Base-by-base conservation (phyloP, 1,140 invertebrate species). In the Anastrepha obliqua region DNA sequence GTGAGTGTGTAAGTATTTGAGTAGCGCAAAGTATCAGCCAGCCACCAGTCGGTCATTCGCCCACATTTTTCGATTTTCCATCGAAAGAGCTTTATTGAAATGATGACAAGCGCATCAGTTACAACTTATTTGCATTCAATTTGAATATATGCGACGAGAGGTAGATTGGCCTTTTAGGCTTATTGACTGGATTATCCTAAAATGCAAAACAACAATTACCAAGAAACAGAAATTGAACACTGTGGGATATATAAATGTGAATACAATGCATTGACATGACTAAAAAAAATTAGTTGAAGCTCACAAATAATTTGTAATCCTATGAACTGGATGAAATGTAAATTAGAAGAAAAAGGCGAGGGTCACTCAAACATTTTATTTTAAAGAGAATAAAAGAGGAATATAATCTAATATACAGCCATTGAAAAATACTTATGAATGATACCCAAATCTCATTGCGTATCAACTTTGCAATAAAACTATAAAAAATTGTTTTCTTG, bases 41-140 rank as follows among this genome's bases (percentile, higher is more conserved):
- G 7, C 0, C 65, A 3, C 65, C 11, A 29, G 29, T 29, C 29
- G 65, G 3, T 42, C 39, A 13, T 39, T 17, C 15, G 17, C 47
- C 47, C 15, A 17, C 70, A 47, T 47, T 74, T 29, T 47, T 74
- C 42, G 44, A 47, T 74, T 74, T 74, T 5, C 15, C 44, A 0
- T 74, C 13, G 42, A 15, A 74, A 74, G 70, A 15, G 44, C 42
- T 74, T 74, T 51, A 51, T 74, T 74, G 70, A 74, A 74, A 74
- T 74, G 70, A 29, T 39, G 70, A 74, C 70, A 74, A 47, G 70
- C 44, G 70, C 42, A 74, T 74, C 44, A 74, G 70, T 74, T 44
- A 47, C 70, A 74, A 74, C 44, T 74, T 47, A 74, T 74, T 74
- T 74, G 70, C 70, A 74, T 47, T 74, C 44, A 47, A 74, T 74